phyloP scores from a whole-genome alignment of 2,113 vertebrate species.

The Scophthalmus maximus region DNA sequence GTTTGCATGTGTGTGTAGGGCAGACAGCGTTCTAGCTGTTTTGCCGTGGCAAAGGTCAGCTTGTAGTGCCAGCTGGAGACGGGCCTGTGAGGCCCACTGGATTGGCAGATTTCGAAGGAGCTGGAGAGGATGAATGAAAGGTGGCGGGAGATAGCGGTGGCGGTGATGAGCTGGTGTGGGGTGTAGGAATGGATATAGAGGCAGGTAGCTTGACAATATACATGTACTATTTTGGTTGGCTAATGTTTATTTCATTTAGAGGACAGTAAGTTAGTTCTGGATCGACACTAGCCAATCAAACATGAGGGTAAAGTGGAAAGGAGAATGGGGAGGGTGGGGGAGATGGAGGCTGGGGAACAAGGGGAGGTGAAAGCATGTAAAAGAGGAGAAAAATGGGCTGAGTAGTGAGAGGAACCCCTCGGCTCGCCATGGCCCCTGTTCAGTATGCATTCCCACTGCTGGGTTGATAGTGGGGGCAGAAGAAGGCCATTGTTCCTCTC shows the following conservation, averaged over 20 bases:
- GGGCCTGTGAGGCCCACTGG: constrained; percentile 79
- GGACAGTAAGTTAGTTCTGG: constrained; percentile 11
- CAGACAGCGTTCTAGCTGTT: constrained; percentile 77
- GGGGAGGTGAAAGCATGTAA: constrained; percentile 49
- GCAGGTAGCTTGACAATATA: background rate
- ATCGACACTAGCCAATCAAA: constrained; percentile 13
- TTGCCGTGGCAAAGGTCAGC: constrained; percentile 84
- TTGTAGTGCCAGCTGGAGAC: constrained; percentile 90
- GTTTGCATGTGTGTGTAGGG: constrained; percentile 51
- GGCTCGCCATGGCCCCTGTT: constrained; percentile 63
- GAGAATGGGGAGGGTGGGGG: constrained; percentile 17
- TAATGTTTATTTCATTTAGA: constrained; percentile 13
- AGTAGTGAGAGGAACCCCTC: constrained; percentile 53
- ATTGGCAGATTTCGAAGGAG: constrained; percentile 36
- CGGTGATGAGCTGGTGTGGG: background rate
- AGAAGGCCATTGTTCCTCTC: constrained; percentile 77
- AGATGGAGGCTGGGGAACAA: constrained; percentile 11
- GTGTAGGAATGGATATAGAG: constrained; percentile 19
- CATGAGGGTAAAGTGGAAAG: constrained; percentile 32
- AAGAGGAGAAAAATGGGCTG: constrained; percentile 59
- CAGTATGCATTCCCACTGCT: constrained; percentile 80
- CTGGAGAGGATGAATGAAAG: constrained; percentile 44
- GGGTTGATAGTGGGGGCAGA: constrained; percentile 79
- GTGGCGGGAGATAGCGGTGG: constrained; percentile 9
- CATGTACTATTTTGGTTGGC: constrained; percentile 7